Evolutionary conservation across 2,113 vertebrate species (phyloP).

Genomic region (Engystomops pustulosus): DNA sequence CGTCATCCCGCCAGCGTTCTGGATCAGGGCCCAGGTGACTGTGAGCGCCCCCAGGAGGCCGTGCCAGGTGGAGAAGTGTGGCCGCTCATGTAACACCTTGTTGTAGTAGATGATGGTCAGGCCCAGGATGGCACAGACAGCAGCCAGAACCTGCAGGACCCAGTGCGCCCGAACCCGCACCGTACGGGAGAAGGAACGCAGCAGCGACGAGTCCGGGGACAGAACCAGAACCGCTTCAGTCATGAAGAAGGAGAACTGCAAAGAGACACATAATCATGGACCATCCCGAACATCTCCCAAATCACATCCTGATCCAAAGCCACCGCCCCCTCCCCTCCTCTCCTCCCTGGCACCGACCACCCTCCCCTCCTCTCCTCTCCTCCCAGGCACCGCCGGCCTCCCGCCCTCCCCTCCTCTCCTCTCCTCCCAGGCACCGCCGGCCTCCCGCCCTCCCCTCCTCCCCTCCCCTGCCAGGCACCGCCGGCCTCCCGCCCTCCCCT

Average conservation of each 20-base stretch:
- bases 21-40: conserved; percentile 74
- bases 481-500: too few species aligned
- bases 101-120: conserved; percentile 83
- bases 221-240: conserved; percentile 92
- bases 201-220: conserved; percentile 84
- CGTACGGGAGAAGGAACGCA: conserved; percentile 82
- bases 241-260: conserved; percentile 93
- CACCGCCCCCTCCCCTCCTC: too few species aligned
- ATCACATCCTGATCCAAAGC: too few species aligned
- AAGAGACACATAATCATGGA: conserved; percentile 37
- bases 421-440: too few species aligned
- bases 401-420: too few species aligned
- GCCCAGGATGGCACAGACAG: conserved; percentile 80
- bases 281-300: too few species aligned
- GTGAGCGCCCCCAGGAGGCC: conserved; percentile 83
- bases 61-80: conserved; percentile 91
- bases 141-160: conserved; percentile 85
- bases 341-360: too few species aligned
- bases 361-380: too few species aligned
- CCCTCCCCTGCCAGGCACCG: too few species aligned
- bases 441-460: too few species aligned
- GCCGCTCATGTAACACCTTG: conserved; percentile 85
- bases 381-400: too few species aligned
- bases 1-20: conserved; percentile 79
- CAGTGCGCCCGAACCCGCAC: conserved; percentile 85